Evolutionary conservation across 30 jellyfish, hydroid and myxozoan genomes (phyloP).

Genomic region (Chrysaora quinquecirrha): DNA sequence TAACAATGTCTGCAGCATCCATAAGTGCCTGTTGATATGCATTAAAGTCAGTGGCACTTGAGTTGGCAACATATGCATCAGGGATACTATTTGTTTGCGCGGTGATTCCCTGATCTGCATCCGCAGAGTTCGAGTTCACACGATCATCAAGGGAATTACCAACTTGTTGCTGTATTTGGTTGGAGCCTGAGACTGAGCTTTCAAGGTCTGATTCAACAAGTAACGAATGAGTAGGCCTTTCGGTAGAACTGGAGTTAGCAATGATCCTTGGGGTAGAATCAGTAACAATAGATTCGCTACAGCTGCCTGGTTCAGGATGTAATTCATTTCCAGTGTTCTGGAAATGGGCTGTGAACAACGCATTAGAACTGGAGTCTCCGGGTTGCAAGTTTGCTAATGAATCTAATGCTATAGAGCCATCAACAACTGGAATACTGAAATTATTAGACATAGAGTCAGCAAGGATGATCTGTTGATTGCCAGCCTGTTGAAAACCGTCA

Average conservation of each 20-base stretch:
- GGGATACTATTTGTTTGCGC: conserved; percentile 20
- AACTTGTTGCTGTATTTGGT: neutral
- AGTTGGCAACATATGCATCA: conserved; percentile 4
- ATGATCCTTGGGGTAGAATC: conserved; percentile 50
- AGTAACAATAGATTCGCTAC: conserved; percentile 56
- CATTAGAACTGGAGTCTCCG: neutral
- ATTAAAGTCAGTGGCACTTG: conserved; percentile 41
- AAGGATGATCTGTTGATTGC: conserved; percentile 41
- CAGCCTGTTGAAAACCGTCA: conserved; percentile 25
- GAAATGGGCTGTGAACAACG: neutral
- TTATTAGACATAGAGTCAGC: conserved; percentile 32
- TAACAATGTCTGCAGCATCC: conserved; percentile 22
- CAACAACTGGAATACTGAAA: conserved; percentile 7
- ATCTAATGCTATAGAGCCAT: conserved; percentile 12
- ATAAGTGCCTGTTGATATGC: conserved; percentile 43
- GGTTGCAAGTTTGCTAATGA: neutral
- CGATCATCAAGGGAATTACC: conserved; percentile 6
- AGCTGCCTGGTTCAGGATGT: neutral
- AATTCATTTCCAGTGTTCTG: conserved; percentile 17
- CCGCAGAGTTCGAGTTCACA: neutral
- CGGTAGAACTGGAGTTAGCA: conserved; percentile 40
- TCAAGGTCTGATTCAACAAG: conserved; percentile 19
- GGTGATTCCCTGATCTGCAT: neutral
- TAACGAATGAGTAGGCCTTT: neutral
- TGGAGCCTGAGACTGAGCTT: conserved; percentile 55